These are phyloP conservation scores for Sebastes dallii DNA, from an alignment of 2,797 vertebrate genomes.

Conservation along the genomic window DNA sequence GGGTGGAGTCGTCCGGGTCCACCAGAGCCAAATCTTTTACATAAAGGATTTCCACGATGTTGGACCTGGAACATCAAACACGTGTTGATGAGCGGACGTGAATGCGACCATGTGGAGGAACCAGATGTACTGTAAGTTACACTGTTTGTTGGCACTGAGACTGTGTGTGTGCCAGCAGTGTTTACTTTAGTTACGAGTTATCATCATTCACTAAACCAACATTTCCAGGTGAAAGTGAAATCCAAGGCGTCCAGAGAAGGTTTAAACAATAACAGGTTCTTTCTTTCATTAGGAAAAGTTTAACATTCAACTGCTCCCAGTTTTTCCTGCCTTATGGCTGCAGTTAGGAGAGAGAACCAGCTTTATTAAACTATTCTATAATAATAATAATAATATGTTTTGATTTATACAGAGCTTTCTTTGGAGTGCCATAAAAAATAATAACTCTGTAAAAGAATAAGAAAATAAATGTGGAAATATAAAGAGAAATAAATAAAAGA, in stretches of 20 bases:
- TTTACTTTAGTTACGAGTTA: neutral
- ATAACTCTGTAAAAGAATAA: too few relatives aligned
- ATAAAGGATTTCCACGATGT: constrained; percentile 92
- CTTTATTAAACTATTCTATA: neutral
- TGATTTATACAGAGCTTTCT: too few relatives aligned
- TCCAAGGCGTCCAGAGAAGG: neutral
- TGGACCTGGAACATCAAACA: constrained; percentile 74
- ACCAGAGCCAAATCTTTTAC: constrained; percentile 91
- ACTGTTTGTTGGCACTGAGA: neutral
- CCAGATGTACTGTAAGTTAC: neutral
- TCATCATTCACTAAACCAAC: neutral
- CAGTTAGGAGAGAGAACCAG: neutral
- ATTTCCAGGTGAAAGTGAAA: neutral
- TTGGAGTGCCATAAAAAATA: too few relatives aligned
- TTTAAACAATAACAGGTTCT: constrained; percentile 3
- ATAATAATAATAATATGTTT: too few relatives aligned
- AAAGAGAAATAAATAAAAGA: too few relatives aligned
- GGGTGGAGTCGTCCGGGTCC: constrained; percentile 91
- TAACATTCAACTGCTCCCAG: neutral
- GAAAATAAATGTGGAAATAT: too few relatives aligned
- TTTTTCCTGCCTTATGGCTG: neutral
- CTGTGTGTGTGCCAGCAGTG: neutral
- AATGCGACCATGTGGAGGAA: neutral
- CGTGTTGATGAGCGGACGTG: neutral
- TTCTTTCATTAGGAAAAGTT: neutral